Evolutionary conservation across 1,140 invertebrate species (phyloP), one percentile per base, ranked within the genome.

Genomic region (Gonioctena quinquepunctata): DNA sequence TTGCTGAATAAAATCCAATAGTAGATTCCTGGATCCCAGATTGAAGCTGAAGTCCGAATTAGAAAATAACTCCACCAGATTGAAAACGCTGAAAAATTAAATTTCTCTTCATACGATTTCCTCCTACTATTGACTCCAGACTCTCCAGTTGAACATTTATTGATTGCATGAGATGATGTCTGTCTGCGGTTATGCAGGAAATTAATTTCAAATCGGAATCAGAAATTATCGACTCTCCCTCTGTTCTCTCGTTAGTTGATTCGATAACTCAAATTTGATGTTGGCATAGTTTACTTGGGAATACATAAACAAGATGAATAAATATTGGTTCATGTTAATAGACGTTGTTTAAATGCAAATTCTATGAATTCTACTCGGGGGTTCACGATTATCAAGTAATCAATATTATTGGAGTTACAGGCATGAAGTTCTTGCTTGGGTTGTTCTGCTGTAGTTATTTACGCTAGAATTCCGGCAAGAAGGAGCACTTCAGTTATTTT

Each of bases 331-430:
- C 69, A 69, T 67, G 70, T 69, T 71, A 75, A 71, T 69, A 62
- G 70, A 69, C 66, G 71, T 66, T 69, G 73, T 75, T 75, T 67
- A 75, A 75, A 75, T 75, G n/a, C 73, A 75, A 75, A 75, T 75
- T 75, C 69, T 56, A 68, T 69, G 67, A 69, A 66, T 75, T 71
- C 73, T 69, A 75, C 64, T 67, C 73, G 61, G 19, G 19, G 27
- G 48, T 56, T 66, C n/a, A 54, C 49, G 13, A 66, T 66, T 66
- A 48, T 63, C 19, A 63, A 48, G 19, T 63, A 22, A 48, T 63
- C 61, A 63, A 63, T 26, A 63, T 49, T 42, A 48, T n/a, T n/a
- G n/a, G n/a, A n/a, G n/a, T n/a, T n/a, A n/a, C n/a, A n/a, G n/a
- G n/a, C n/a, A n/a, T n/a, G n/a, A n/a, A n/a, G n/a, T n/a, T n/a